Evolutionary conservation across 2,888 invertebrate species (phyloP), one percentile per base, ranked within the genome.

Genomic region (Neoascia interrupta): DNA sequence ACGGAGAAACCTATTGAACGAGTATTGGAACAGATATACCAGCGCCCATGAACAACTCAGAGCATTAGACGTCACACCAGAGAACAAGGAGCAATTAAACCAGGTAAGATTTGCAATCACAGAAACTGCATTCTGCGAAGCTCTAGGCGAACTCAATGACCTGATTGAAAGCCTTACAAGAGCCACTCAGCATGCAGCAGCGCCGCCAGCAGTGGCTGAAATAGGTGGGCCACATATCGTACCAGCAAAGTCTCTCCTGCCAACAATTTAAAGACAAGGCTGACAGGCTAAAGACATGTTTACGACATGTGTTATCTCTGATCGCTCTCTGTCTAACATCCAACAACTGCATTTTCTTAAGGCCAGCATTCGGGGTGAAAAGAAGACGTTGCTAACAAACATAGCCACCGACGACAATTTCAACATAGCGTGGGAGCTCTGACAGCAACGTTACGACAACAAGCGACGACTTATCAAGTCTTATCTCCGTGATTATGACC

Each of bases 381-480:
- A 8, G 3, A n/a, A 31, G n/a, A n/a, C 4, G 3, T n/a, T 31
- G 4, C 8, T 31, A n/a, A 3, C 10, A 2, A 31, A 31, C n/a
- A 4, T 31, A 3, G 3, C 31, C 31, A 6, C n/a, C 2, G 31
- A 5, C 2, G 3, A 3, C 8, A 31, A 31, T 6, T 31, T 31
- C 8, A 3, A 3, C 8, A 6, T 6, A 5, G 31, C 4, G 4
- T 31, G 31, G 64, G 73, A 41, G 73, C 41, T 3, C 13, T 54
- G 1, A 18, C 2, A 0, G 18, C n/a, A 0, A 23, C 72, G 21
- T 54, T 58, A 4, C 53, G 47, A 8, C 13, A 70, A 28, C 49
- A 68, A 1, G 68, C 69, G 19, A 5, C 56, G 43, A 3, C 31
- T 31, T 31, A 31, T 31, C 8, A 31, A 31, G 31, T 31, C 31